Conservation (phyloP, 2,797 vertebrate genomes). For the Siniperca scherzeri region DNA sequence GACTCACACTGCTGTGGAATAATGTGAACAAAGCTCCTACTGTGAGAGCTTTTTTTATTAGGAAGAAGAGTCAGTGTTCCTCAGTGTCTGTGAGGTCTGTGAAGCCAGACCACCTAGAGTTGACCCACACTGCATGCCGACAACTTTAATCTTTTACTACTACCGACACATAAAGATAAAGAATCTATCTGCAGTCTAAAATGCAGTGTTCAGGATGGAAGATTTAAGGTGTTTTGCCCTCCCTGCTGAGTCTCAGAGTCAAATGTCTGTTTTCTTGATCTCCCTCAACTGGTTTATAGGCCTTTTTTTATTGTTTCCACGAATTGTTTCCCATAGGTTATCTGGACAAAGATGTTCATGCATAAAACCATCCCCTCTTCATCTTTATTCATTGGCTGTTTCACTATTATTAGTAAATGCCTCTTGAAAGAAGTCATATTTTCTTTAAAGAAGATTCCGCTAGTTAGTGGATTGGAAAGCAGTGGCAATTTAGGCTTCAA, state of each 20-base stretch:
- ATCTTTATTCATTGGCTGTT: conserved; percentile 67
- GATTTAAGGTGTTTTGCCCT: conserved; percentile 74
- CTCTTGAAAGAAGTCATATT: conserved; percentile 49
- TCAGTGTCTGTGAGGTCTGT: conserved; percentile 61
- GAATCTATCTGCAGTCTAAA: conserved; percentile 65
- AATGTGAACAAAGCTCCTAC: conserved; percentile 42
- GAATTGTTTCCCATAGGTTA: conserved; percentile 73
- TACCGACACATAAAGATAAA: conserved; percentile 77
- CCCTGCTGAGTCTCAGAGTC: conserved; percentile 55
- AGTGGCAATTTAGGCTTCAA: conserved; percentile 20
- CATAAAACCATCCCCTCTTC: conserved; percentile 64
- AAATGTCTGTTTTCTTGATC: conserved; percentile 73
- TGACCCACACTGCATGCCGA: conserved; percentile 59
- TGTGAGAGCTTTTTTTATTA: conserved; percentile 31
- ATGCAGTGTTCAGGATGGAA: conserved; percentile 61
- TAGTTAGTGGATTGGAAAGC: not conserved
- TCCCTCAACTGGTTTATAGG: conserved; percentile 66
- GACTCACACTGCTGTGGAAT: conserved; percentile 11
- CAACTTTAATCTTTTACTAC: conserved; percentile 79
- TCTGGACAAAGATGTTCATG: conserved; percentile 65
- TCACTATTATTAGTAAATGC: conserved; percentile 53
- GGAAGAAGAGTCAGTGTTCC: conserved; percentile 25
- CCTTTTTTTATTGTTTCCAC: conserved; percentile 71
- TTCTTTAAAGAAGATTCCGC: conserved; percentile 35
- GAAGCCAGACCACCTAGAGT: conserved; percentile 68